A percentile compares a stretch with the other conserved stretches of the same genome.
Evolutionary conservation across 2,113 vertebrate species (phyloP).

Genomic region (Gasterosteus aculeatus): DNA sequence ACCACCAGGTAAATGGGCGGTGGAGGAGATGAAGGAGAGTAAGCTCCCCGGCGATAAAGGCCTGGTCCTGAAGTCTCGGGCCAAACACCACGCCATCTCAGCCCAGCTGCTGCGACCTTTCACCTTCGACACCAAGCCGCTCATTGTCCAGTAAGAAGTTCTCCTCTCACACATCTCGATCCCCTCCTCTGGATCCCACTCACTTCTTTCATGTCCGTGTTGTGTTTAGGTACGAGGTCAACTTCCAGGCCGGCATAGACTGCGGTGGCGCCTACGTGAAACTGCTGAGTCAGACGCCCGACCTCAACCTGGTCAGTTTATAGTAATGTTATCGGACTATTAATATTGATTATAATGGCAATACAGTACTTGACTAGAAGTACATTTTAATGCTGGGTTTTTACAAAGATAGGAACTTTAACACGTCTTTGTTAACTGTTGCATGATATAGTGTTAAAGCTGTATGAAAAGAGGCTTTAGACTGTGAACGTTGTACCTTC

Average conservation of each 20-base stretch:
- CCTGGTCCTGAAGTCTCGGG: conserved; percentile 90
- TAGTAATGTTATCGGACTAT: too few relatives aligned
- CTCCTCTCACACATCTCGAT: neutral
- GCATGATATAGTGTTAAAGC: neutral
- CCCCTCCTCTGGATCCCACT: neutral
- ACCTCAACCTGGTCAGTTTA: conserved; percentile 89
- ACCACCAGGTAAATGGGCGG: conserved; percentile 91
- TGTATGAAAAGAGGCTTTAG: too few relatives aligned
- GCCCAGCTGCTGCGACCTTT: conserved; percentile 90
- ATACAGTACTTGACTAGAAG: too few relatives aligned
- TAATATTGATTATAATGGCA: too few relatives aligned
- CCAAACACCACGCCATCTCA: conserved; percentile 97
- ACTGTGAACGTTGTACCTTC: neutral
- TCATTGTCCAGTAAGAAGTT: conserved; percentile 92
- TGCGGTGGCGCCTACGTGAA: conserved; percentile 98
- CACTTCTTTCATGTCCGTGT: neutral
- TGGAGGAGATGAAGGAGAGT: conserved; percentile 94
- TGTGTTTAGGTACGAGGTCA: conserved; percentile 92
- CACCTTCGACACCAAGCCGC: conserved; percentile 89
- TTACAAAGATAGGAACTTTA: too few relatives aligned
- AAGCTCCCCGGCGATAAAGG: conserved; percentile 96
- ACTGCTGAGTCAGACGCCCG: conserved; percentile 89
- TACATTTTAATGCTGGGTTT: too few relatives aligned
- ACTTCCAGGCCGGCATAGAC: conserved; percentile 97
- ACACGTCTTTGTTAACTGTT: neutral